phyloP scores from a whole-genome alignment of 2,113 vertebrate genomes.

The Azemiops feae region DNA sequence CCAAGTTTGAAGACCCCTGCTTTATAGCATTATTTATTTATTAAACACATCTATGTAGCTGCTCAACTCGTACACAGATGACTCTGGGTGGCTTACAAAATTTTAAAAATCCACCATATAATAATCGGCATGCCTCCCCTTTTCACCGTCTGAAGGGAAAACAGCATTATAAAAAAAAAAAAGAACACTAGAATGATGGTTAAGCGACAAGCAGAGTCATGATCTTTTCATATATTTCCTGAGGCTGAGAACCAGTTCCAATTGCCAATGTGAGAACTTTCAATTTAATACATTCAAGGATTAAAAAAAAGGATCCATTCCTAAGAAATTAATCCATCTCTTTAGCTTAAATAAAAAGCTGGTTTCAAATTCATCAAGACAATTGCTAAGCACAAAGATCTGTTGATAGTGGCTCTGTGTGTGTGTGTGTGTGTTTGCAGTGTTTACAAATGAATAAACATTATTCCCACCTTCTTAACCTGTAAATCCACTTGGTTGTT shows the following conservation, averaged over 20 bases:
- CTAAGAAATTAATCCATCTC: neutral
- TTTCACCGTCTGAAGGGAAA: neutral
- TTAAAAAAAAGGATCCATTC: neutral
- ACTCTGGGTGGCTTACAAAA: neutral
- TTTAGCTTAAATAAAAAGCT: conserved; percentile 37
- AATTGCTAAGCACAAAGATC: conserved; percentile 37
- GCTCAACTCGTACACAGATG: neutral
- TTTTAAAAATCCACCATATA: neutral
- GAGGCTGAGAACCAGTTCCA: neutral
- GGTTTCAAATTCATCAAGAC: conserved; percentile 47
- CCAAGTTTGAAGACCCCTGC: neutral
- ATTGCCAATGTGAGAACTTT: neutral
- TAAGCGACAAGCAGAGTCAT: neutral
- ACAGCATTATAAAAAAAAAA: neutral
- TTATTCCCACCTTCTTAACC: conserved; percentile 31
- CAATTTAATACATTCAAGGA: neutral
- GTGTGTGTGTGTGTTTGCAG: conserved; percentile 14
- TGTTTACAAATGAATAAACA: conserved; percentile 44
- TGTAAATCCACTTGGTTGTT: conserved; percentile 32
- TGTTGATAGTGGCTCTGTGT: neutral
- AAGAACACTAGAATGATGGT: neutral
- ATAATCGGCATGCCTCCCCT: neutral
- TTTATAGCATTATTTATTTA: neutral
- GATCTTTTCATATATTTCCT: neutral
- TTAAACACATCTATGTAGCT: neutral